Base-by-base conservation (phyloP, 2,888 invertebrate species). In the Loripinus fragilis region DNA sequence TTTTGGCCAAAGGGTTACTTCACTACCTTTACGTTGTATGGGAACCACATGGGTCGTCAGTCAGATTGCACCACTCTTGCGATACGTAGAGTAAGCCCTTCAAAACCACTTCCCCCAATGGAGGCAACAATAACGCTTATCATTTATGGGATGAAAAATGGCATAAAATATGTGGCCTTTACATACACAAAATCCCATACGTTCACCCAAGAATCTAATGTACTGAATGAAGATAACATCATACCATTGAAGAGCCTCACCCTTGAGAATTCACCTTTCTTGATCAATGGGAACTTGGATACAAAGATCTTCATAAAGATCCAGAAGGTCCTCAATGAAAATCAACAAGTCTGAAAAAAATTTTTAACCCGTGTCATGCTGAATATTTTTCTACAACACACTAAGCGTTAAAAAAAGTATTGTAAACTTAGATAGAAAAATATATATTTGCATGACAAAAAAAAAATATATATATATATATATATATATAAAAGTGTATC, bases 1-100 rank as follows among this genome's bases (percentile, higher is more conserved):
- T 90, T 91, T 69, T 91, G 85, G 78, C 90, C 91, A 0, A 89
- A 87, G 71, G 90, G 90, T 35, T 87, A 86, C 69, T 90, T 86
- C 76, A 87, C 86, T 28, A 87, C 90, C 0, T 87, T 89, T 60
- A 86, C 87, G n/a, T 76, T 90, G 75, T 91, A 91, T 68, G 88
- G 89, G 10, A 88, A 86, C 41, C 90, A 90, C 78, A 85, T 90
- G 68, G 89, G 88, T 25, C 78, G 88, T 35, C 89, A 88, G 74
- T 88, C 85, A 41, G 87, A 90, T 23, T 85, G 86, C 48, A 86
- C 88, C 8, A 88, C 86, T 2, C 78, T 91, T 60, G 85, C 86
- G n/a, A 81, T 91, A 15, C 80, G 79, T 30, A 83, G 87, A 7
- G 76, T 81, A 10, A 35, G 71, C 65, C 60, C 72, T 0, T 68